phyloP scores from a whole-genome alignment of 2,888 invertebrate genomes.

The Pristionchus japonicus region DNA sequence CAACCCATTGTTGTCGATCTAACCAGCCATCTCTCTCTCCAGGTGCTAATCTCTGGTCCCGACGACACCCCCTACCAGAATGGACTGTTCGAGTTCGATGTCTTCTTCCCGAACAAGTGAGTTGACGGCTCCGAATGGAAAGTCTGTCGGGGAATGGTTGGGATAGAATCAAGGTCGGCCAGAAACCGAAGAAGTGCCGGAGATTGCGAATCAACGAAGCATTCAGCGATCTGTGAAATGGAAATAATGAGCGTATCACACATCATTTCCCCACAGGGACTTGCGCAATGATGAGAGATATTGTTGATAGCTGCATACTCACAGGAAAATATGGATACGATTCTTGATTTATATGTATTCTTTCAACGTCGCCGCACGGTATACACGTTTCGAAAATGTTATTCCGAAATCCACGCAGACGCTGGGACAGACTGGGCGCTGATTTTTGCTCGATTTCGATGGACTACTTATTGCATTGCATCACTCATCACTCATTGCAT shows the following conservation, averaged over 20 bases:
- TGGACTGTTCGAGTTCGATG: constrained; percentile 77
- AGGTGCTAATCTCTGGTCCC: constrained; percentile 74
- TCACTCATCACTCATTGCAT: neutral
- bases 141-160: too few relatives aligned
- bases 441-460: too few relatives aligned
- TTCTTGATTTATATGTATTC: too few relatives aligned
- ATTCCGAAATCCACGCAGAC: too few relatives aligned
- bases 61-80: constrained; percentile 81
- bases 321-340: too few relatives aligned
- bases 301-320: too few relatives aligned
- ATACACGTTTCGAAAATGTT: too few relatives aligned
- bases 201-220: neutral
- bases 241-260: neutral
- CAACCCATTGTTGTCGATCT: neutral
- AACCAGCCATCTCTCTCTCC: neutral
- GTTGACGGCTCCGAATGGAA: neutral
- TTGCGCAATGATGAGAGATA: neutral
- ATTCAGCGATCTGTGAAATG: neutral
- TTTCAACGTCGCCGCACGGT: too few relatives aligned
- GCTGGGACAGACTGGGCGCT: too few relatives aligned
- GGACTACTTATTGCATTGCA: too few relatives aligned
- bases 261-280: constrained; percentile 25
- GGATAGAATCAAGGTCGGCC: too few relatives aligned
- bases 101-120: constrained; percentile 72
- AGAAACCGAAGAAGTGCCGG: too few relatives aligned